Evolutionary conservation across 2,888 invertebrate genomes (phyloP).

Genomic region (Steinernema carpocapsae): DNA sequence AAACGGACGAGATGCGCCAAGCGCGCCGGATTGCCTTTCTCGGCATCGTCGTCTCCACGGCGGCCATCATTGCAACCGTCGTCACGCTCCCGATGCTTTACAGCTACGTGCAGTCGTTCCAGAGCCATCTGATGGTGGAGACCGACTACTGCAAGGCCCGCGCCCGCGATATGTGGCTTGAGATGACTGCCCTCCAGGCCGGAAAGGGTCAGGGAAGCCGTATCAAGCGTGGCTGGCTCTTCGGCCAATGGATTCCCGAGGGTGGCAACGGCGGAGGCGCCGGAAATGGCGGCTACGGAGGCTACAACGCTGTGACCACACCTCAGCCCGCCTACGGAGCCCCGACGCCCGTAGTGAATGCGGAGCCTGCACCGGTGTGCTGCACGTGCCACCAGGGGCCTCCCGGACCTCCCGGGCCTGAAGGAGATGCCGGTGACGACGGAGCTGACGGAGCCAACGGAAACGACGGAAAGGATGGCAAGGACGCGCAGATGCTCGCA

Average conservation of each 20-base stretch:
- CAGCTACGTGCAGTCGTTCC: conserved; percentile 62
- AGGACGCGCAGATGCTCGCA: conserved; percentile 37
- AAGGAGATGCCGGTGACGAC: conserved; percentile 43
- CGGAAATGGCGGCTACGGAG: conserved; percentile 51
- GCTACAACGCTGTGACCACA: conserved; percentile 32
- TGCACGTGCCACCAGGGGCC: conserved; percentile 62
- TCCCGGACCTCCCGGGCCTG: conserved; percentile 59
- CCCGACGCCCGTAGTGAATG: conserved; percentile 42
- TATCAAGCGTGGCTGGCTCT: conserved; percentile 62
- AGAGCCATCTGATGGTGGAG: conserved; percentile 60
- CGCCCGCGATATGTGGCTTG: conserved; percentile 63
- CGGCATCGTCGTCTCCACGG: conserved; percentile 61
- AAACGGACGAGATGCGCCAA: conserved; percentile 55
- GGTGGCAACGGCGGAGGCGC: conserved; percentile 57
- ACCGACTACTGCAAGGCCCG: conserved; percentile 63
- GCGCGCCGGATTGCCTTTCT: conserved; percentile 62
- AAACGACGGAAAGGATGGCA: conserved; percentile 46
- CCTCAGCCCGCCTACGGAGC: conserved; percentile 35
- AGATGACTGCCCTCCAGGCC: conserved; percentile 63
- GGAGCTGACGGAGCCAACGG: conserved; percentile 53
- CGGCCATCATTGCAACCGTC: conserved; percentile 59
- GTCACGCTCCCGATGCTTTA: conserved; percentile 63
- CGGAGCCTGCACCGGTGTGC: conserved; percentile 55
- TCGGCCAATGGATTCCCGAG: conserved; percentile 63
- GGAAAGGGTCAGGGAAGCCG: conserved; percentile 57